Base-by-base conservation (phyloP, 2,113 vertebrate species). In the Pseudorhombus dupliciocellatus region DNA sequence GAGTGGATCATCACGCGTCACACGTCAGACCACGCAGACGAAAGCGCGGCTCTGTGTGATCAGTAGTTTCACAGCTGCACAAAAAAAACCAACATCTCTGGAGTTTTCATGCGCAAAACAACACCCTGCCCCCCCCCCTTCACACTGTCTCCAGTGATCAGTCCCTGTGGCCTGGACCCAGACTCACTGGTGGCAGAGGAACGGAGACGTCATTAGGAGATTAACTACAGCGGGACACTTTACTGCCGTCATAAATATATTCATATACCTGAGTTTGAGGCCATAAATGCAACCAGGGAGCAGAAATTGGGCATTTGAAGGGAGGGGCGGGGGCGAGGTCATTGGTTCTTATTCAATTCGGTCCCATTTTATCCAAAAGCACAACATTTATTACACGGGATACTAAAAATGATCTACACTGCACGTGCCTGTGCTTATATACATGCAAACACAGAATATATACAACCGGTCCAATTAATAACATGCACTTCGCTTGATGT, bases 191-290 rank as follows among this genome's bases (percentile, higher is more conserved):
- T 78, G 76, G 83, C 87, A 80, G 53, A 72, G 75, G 51, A 67
- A 83, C 50, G 76, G 80, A 81, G 75, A 77, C 71, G 66, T 88
- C 80, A 83, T 86, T 83, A 82, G 54, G 60, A 84, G 84, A 88
- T 89, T 88, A 90, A 91, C 83, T 87, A 72, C 84, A 80, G 86
- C 84, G 75, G 77, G 51, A 42, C 34, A 68, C 68, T 91, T 91
- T 88, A 91, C 83, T 66, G 57, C 84, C 68, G 11, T 75, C 83
- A 88, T 91, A 91, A 91, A 91, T 90, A 89, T 31, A 84, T 71
- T 60, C 65, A 78, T 46, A 44, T 44, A 46, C 42, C 42, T 46
- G 42, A 46, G 42, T 46, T 20, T 46, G 42, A 18, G 42, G 42
- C 42, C 42, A 2, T 46, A 16, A 85, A 87, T 55, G 68, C 58